phyloP scores from a whole-genome alignment of 2,797 vertebrate genomes.

The Mycteria americana region DNA sequence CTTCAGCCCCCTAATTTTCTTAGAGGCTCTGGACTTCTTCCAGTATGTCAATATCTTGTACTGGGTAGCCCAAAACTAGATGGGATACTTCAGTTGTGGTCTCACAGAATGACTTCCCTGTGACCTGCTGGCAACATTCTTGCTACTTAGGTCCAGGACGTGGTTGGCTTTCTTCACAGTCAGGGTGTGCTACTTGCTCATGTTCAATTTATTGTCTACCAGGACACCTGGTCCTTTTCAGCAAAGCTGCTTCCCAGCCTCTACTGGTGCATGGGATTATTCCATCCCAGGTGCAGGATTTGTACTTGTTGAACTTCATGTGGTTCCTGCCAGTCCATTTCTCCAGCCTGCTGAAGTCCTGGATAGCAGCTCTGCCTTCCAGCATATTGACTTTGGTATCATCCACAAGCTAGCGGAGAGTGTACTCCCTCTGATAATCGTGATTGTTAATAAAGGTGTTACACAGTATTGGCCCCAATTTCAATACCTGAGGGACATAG shows the following conservation, averaged over 20 bases:
- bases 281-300: background rate
- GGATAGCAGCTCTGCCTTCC: background rate
- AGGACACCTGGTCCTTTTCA: background rate
- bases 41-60: background rate
- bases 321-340: background rate
- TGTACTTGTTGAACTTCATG: background rate
- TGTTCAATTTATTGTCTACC: background rate
- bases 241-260: background rate
- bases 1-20: background rate
- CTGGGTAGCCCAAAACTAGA: background rate
- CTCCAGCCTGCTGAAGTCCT: background rate
- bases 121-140: background rate
- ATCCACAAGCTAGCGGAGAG: background rate
- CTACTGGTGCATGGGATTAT: background rate
- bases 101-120: background rate
- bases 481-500: background rate
- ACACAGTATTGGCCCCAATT: background rate
- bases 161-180: background rate
- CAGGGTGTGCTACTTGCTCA: background rate
- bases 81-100: accelerated
- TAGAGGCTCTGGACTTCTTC: background rate
- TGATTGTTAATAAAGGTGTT: background rate
- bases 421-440: background rate
- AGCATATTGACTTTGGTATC: background rate
- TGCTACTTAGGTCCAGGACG: background rate